Evolutionary conservation across 2,888 invertebrate species (phyloP), one percentile per base, ranked within the genome.

Genomic region (Cotesia congregata): DNA sequence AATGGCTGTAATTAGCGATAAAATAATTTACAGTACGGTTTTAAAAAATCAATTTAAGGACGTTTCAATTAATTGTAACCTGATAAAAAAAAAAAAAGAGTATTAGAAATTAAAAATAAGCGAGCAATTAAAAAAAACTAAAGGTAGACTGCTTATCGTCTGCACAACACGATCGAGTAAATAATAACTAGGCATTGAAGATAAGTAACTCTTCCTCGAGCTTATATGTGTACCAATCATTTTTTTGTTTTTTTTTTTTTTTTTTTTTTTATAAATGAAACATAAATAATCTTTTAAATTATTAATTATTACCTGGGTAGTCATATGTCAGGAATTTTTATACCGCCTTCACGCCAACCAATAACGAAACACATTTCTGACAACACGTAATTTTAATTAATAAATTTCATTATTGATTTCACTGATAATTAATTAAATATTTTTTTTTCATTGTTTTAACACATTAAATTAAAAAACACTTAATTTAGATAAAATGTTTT

Each of bases 261-360:
- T 72, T 67, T 73, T 67, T 64, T 65, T 39, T 20, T 15, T 30
- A 30, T 3, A 30, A 30, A 30, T 30, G 1, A 30, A 30, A 30
- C 3, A 30, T 30, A 30, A 1, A 1, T 30, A 30, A 30, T 30
- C 2, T 1, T 30, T 30, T 30, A 30, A 30, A 30, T 30, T 30
- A 30, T 30, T 30, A 30, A 30, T 30, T 9, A 50, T 50, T 39
- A 30, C 64, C 65, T 67, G 76, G 76, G 73, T 65, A 75, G 79
- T 85, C 86, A 87, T 82, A 87, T 87, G 85, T 86, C 84, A 79
- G 86, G 86, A 85, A 87, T 87, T 85, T 87, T 88, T 84, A 88
- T 87, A 82, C 86, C 86, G 78, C 87, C 87, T 81, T 87, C 87
- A 76, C 88, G 82, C 86, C 88, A 87, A 40, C 88, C 86, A 76